A percentile compares a stretch with the other conserved stretches of the same genome.
These are phyloP conservation scores for Xiphophorus couchianus DNA, from an alignment of 2,113 vertebrate genomes.

Conservation along the genomic window DNA sequence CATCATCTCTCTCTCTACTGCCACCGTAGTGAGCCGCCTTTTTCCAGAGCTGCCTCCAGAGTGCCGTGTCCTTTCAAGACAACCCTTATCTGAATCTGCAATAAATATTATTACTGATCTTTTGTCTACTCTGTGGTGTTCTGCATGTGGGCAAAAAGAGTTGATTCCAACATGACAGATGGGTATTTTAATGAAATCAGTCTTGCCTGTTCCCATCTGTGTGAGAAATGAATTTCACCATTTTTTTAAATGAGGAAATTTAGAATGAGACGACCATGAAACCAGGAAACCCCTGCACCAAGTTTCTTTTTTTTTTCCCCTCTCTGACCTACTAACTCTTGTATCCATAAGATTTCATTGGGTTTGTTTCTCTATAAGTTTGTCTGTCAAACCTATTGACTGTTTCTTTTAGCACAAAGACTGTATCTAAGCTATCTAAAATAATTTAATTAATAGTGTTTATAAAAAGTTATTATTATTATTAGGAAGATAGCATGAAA, in stretches of 20 bases:
- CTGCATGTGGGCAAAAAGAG: too few species aligned
- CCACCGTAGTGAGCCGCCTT: too few species aligned
- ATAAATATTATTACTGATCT: too few species aligned
- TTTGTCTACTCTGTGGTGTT: too few species aligned
- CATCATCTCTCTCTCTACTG: too few species aligned
- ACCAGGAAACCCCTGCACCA: conserved; percentile 44
- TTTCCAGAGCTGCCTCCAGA: too few species aligned
- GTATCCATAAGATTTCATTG: conserved; percentile 26
- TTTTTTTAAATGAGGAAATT: conserved; percentile 73
- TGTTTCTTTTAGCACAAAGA: background rate
- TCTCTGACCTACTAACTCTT: conserved; percentile 10
- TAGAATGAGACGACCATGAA: conserved; percentile 70
- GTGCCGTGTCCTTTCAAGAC: too few species aligned
- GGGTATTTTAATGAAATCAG: conserved; percentile 77
- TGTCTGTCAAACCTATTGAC: conserved; percentile 1
- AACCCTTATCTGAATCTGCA: too few species aligned
- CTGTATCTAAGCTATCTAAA: background rate
- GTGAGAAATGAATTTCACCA: conserved; percentile 78
- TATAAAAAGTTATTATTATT: background rate
- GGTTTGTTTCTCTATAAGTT: conserved; percentile 20
- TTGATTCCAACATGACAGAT: too few species aligned
- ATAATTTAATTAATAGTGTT: background rate
- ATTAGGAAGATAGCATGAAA: background rate
- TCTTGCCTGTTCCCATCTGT: conserved; percentile 76
- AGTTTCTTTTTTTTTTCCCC: background rate